A percentile compares a stretch with the other conserved stretches of the same genome.
These are phyloP conservation scores for Xyrauchen texanus DNA, from an alignment of 2,113 vertebrate species.

Conservation along the genomic window DNA sequence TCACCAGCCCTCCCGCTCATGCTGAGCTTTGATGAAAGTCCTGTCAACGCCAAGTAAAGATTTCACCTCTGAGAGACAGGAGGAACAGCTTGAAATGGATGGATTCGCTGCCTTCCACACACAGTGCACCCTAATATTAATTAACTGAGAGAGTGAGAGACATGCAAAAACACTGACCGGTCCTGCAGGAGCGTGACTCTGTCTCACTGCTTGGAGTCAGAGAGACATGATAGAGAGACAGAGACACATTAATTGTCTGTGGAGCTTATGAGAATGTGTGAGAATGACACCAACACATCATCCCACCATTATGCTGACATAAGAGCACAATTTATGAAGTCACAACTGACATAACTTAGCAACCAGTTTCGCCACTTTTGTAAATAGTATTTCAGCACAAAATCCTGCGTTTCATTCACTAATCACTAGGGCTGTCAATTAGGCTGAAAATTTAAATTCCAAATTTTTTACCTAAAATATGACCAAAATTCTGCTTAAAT, in stretches of 20 bases:
- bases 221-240: conserved; percentile 23
- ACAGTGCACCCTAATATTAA: conserved; percentile 24
- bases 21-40: conserved; percentile 59
- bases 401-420: too few relatives aligned
- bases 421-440: too few relatives aligned
- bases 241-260: conserved; percentile 19
- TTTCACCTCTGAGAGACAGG: conserved; percentile 47
- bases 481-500: too few relatives aligned
- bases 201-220: conserved; percentile 8
- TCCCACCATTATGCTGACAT: not conserved
- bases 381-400: too few relatives aligned
- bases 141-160: conserved; percentile 20
- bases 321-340: too few relatives aligned
- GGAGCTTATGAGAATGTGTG: conserved; percentile 28
- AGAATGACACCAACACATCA: not conserved
- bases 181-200: conserved; percentile 21
- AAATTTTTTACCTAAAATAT: too few relatives aligned
- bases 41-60: conserved; percentile 58
- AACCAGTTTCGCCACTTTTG: too few relatives aligned
- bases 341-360: too few relatives aligned
- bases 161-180: not conserved
- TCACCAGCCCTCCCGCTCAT: conserved; percentile 49
- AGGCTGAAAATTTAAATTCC: too few relatives aligned
- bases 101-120: conserved; percentile 27
- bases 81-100: conserved; percentile 54